phyloP scores from a whole-genome alignment of 2,113 vertebrate species.

The Aphyosemion australe region DNA sequence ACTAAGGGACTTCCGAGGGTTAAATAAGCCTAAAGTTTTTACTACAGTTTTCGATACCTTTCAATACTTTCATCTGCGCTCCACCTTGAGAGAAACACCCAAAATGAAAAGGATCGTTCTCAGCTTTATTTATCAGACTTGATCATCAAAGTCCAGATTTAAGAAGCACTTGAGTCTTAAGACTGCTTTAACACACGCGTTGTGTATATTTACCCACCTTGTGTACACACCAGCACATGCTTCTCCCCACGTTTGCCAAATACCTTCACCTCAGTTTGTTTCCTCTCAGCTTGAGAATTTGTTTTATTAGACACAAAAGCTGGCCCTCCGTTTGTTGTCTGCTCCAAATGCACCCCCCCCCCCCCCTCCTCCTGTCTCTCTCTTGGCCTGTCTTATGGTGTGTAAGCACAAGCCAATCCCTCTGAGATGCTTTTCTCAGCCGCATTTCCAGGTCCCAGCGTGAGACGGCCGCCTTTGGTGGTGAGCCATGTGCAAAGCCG shows the following conservation, averaged over 20 bases:
- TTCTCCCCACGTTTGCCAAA: conserved; percentile 24
- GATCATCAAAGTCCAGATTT: conserved; percentile 55
- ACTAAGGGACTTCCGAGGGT: no score
- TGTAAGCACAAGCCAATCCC: conserved; percentile 71
- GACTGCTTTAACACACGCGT: conserved; percentile 25
- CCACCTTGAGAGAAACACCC: conserved; percentile 53
- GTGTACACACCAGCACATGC: background rate
- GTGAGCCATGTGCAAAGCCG: conserved; percentile 71
- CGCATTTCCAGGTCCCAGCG: conserved; percentile 69
- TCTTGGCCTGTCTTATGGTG: conserved; percentile 60
- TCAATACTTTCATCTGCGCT: conserved; percentile 57
- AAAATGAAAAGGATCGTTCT: conserved; percentile 56
- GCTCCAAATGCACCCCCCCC: conserved; percentile 29
- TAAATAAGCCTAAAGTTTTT: no score
- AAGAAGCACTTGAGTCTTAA: conserved; percentile 34
- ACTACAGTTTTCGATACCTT: conserved; percentile 24
- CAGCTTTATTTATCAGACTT: conserved; percentile 30
- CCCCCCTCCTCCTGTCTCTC: conserved; percentile 15
- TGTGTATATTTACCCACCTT: conserved; percentile 14
- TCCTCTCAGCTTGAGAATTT: conserved; percentile 30
- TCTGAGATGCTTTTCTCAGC: conserved; percentile 68
- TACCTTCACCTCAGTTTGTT: conserved; percentile 29
- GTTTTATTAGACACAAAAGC: conserved; percentile 44
- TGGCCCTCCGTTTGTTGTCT: conserved; percentile 44
- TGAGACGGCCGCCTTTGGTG: conserved; percentile 72